Conservation (phyloP, 2,113 vertebrate species). For the Falcunculus frontatus region DNA sequence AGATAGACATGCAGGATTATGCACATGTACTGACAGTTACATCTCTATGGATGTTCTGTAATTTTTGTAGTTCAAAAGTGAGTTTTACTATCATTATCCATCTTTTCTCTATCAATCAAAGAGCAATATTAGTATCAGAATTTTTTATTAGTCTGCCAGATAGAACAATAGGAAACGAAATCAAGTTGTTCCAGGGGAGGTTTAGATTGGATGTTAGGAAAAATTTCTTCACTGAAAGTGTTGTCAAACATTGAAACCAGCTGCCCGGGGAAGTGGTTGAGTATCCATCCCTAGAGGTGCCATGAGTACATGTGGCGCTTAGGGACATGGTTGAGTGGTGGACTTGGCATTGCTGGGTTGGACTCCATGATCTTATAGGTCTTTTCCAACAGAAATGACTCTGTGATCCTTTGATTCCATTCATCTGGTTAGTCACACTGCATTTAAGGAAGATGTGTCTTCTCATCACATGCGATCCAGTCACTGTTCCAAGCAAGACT, state of each 20-base stretch:
- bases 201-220: background rate
- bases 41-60: background rate
- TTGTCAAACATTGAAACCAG: background rate
- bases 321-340: background rate
- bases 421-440: background rate
- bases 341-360: background rate
- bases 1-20: background rate
- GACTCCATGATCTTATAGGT: background rate
- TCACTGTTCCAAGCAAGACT: background rate
- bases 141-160: background rate
- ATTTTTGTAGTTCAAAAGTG: background rate
- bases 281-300: background rate
- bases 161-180: rapidly evolving
- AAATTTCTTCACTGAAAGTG: background rate
- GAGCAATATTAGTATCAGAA: background rate
- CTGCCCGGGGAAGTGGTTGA: no score
- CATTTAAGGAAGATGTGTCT: background rate
- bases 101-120: background rate
- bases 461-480: background rate
- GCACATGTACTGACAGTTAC: background rate
- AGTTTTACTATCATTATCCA: background rate
- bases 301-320: background rate
- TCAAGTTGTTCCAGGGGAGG: background rate
- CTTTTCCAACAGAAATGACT: background rate
- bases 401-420: background rate